phyloP scores from a whole-genome alignment of 2,113 vertebrate genomes.

The Pyrgilauda ruficollis region DNA sequence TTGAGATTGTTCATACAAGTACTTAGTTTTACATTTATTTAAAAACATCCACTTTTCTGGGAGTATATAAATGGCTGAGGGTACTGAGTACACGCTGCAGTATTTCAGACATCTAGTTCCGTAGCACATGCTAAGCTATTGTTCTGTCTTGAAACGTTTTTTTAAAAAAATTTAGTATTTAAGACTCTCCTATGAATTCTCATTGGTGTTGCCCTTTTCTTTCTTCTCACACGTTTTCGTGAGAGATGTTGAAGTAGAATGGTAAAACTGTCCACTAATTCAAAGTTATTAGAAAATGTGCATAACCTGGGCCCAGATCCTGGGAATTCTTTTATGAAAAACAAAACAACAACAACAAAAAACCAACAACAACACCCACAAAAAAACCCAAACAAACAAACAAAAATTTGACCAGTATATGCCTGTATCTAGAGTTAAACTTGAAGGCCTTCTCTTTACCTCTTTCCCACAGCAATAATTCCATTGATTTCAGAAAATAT shows the following conservation, averaged over 20 bases:
- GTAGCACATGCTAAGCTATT: not conserved
- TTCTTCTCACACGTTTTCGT: not conserved
- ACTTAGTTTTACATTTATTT: not conserved
- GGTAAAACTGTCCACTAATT: not conserved
- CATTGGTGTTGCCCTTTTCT: not conserved
- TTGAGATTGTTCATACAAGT: not conserved
- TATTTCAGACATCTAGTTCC: not conserved
- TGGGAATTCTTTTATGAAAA: not conserved
- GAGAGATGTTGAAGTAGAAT: not conserved
- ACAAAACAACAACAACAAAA: not conserved
- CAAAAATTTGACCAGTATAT: not conserved
- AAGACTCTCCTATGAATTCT: not conserved
- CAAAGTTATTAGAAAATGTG: not conserved
- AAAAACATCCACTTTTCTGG: not conserved
- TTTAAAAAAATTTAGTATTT: not conserved
- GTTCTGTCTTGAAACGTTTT: not conserved
- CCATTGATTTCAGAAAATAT: not conserved
- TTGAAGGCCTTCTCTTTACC: not conserved
- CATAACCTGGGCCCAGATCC: not conserved
- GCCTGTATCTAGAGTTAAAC: not conserved
- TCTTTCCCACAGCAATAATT: not conserved
- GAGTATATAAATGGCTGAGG: not conserved
- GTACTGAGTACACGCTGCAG: not conserved
- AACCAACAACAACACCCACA: too few species aligned
- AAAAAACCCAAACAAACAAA: not conserved